Percentiles rank a stretch among this genome's conserved stretches.
Evolutionary conservation across 1,140 invertebrate genomes (phyloP).

Genomic region (Hyles vespertilio): DNA sequence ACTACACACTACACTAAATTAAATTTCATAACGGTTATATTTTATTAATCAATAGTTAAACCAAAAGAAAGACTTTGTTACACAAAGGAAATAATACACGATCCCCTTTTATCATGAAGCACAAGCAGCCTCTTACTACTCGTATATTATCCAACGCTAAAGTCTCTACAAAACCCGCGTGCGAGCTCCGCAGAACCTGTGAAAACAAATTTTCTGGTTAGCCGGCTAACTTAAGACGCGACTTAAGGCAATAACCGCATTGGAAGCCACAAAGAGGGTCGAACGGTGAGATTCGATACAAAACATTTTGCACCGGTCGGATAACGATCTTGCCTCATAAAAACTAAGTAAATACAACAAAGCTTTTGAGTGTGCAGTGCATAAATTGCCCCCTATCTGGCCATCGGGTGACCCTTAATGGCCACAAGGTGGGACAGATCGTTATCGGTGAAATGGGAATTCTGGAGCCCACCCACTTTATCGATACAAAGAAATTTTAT

Average conservation of each 20-base stretch:
- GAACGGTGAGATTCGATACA: not conserved
- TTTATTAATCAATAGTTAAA: too few species aligned
- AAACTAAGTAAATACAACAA: conserved; percentile 51
- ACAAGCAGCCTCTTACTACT: too few species aligned
- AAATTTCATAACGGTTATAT: too few species aligned
- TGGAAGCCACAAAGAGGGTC: conserved; percentile 1
- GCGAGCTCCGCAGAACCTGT: not conserved
- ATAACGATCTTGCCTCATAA: conserved; percentile 46
- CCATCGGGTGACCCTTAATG: conserved; percentile 63
- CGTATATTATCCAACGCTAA: too few species aligned
- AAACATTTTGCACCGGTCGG: conserved; percentile 39
- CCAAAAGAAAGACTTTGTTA: too few species aligned
- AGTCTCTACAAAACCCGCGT: not conserved
- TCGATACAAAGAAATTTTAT: conserved; percentile 54
- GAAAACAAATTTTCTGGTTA: conserved; percentile 5
- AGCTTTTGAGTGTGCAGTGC: conserved; percentile 52
- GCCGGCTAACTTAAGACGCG: conserved; percentile 1
- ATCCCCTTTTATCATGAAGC: too few species aligned
- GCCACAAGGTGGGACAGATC: conserved; percentile 61
- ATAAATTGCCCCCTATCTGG: conserved; percentile 60
- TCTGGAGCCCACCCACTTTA: conserved; percentile 45
- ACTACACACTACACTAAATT: too few species aligned
- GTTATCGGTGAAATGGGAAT: conserved; percentile 58
- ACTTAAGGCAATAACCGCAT: not conserved
- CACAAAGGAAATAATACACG: too few species aligned